These are phyloP conservation scores for Drepanosiphum platanoidis DNA, from an alignment of 2,888 invertebrate species.

Conservation along the genomic window DNA sequence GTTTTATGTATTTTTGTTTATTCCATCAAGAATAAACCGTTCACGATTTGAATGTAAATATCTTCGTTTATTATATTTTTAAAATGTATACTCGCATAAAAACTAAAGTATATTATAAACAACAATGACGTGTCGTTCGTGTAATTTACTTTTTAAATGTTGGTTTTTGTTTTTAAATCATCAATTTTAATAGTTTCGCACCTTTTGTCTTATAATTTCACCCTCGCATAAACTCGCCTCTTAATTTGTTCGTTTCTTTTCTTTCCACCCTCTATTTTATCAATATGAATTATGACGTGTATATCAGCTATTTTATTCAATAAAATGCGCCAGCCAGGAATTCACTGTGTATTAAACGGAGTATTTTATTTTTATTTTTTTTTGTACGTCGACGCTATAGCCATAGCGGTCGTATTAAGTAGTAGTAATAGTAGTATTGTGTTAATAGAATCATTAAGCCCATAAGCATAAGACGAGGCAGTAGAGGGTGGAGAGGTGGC, in stretches of 20 bases:
- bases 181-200: not conserved
- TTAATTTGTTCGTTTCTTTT: slow-evolving; percentile 18
- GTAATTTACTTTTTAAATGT: not conserved
- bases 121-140: too few species aligned
- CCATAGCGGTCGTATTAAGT: not conserved
- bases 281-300: slow-evolving; percentile 7
- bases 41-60: too few species aligned
- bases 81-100: too few species aligned
- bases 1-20: not conserved
- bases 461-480: not conserved
- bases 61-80: too few species aligned
- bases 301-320: not conserved
- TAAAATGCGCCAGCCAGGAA: not conserved
- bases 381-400: not conserved
- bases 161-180: not conserved
- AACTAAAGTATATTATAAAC: too few species aligned
- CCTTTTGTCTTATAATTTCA: not conserved
- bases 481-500: not conserved
- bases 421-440: not conserved
- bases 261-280: not conserved
- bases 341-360: not conserved
- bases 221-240: not conserved
- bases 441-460: slow-evolving; percentile 48
- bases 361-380: not conserved
- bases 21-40: not conserved